Conservation (phyloP, 2,888 invertebrate species). For the Latrodectus elegans region DNA sequence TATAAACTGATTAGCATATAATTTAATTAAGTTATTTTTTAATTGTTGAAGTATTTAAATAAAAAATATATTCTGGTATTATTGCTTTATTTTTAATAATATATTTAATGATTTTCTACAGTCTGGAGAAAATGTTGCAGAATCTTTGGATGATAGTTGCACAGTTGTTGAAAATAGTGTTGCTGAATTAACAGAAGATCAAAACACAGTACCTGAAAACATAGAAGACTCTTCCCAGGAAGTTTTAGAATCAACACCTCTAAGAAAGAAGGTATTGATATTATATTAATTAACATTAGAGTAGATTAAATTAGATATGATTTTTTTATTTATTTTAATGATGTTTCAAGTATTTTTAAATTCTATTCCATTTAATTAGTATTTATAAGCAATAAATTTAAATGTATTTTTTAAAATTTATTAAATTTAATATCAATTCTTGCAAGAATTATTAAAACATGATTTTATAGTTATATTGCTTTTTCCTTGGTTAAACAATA, state of each 20-base stretch:
- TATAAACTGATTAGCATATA: not conserved
- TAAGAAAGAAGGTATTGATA: conserved; percentile 26
- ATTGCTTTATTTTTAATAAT: not conserved
- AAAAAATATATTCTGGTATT: not conserved
- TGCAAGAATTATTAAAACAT: too few species aligned
- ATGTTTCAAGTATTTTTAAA: too few species aligned
- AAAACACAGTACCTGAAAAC: not conserved
- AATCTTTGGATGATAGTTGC: not conserved
- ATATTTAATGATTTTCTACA: not conserved
- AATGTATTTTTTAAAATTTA: too few species aligned
- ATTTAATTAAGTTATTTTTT: not conserved
- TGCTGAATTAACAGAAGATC: not conserved
- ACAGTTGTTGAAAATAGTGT: not conserved
- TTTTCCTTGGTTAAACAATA: too few species aligned
- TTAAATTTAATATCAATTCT: too few species aligned
- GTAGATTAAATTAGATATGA: too few species aligned
- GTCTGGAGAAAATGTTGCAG: not conserved
- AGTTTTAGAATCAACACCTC: conserved; percentile 10
- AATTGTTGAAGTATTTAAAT: not conserved
- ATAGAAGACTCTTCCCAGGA: not conserved
- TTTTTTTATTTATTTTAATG: too few species aligned
- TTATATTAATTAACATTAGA: too few species aligned
- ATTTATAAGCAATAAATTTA: too few species aligned
- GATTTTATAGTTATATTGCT: too few species aligned
- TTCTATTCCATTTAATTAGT: too few species aligned